Base-by-base conservation (phyloP, 2,113 vertebrate species). In the Cacatua alba region DNA sequence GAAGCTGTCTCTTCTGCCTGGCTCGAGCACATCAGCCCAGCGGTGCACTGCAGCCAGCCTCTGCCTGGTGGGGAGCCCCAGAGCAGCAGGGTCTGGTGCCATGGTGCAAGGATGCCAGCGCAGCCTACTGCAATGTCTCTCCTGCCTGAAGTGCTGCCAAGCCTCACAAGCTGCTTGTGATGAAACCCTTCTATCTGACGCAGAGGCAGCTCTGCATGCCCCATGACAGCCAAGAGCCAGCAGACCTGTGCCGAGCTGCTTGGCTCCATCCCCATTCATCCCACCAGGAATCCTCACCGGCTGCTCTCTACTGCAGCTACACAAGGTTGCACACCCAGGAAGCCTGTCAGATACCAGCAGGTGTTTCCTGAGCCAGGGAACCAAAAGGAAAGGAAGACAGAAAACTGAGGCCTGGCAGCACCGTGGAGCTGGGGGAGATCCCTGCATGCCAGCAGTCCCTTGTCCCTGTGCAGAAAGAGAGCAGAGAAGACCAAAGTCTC, bases 221-320 rank as follows among this genome's bases (percentile, higher is more conserved):
- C 80, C 19, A 1, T 2, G 17, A 35, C 1, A 10, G 71, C 76
- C 64, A 55, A 94, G 80, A 77, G 59, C 72, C 44, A 88, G 77
- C 57, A 71, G 88, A 83, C 72, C 88, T 53, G 35, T 82, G 74
- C 90, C 5, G 53, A 82, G 48, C 35, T 0, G 0, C 72, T 92
- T 88, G 86, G 72, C 91, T 94, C 69, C 74, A 35, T 71, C 53
- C 17, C 17, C 0, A 1, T 83, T 24, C 91, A 86, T 71, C 62
- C 89, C 86, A 60, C 64, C 26, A 43, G 86, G 83, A 94, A 84
- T 86, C 92, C 86, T 93, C 80, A 13, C 80, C 70, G 82, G 33
- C 74, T 83, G 63, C 71, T 85, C 75, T 82, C 74, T 29, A 46
- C 82, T 65, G 76, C 57, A 89, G 64, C 69, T 5, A 7, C 67